Conservation (phyloP, 2,888 invertebrate species). For the Coenonympha glycerion region DNA sequence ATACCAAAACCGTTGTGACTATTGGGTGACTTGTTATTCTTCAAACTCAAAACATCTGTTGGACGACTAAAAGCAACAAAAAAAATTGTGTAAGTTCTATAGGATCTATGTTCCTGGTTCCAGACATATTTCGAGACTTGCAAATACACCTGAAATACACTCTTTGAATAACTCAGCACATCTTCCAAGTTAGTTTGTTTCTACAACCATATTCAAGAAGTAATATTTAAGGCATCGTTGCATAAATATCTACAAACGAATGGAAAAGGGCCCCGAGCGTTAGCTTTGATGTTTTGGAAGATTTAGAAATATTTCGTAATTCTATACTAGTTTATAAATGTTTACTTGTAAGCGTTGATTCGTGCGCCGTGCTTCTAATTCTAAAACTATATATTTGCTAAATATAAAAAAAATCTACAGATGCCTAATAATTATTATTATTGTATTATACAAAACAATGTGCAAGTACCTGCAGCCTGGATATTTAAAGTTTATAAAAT, state of each 20-base stretch:
- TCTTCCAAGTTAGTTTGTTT: too few relatives aligned
- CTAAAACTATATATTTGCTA: slow-evolving; percentile 19
- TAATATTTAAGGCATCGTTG: too few relatives aligned
- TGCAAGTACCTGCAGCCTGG: background rate
- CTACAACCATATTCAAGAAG: too few relatives aligned
- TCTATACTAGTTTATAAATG: background rate
- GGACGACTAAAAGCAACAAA: slow-evolving; percentile 6
- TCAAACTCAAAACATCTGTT: background rate
- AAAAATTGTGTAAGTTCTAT: background rate
- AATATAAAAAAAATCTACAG: slow-evolving; percentile 2
- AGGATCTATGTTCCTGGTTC: too few relatives aligned
- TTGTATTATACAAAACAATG: slow-evolving; percentile 1
- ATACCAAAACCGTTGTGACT: slow-evolving; percentile 2
- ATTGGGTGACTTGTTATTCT: background rate
- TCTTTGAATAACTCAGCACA: too few relatives aligned
- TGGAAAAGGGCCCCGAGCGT: too few relatives aligned
- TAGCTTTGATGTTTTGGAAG: too few relatives aligned
- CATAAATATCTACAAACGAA: too few relatives aligned
- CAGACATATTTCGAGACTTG: slow-evolving; percentile 14
- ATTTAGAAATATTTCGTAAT: background rate
- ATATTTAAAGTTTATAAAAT: background rate
- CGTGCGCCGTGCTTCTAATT: slow-evolving; percentile 27
- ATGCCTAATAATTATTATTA: background rate
- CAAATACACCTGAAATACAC: too few relatives aligned
- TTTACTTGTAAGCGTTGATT: slow-evolving; percentile 10